Conservation (phyloP, 2,888 invertebrate species). For the Ectemnius lituratus region DNA sequence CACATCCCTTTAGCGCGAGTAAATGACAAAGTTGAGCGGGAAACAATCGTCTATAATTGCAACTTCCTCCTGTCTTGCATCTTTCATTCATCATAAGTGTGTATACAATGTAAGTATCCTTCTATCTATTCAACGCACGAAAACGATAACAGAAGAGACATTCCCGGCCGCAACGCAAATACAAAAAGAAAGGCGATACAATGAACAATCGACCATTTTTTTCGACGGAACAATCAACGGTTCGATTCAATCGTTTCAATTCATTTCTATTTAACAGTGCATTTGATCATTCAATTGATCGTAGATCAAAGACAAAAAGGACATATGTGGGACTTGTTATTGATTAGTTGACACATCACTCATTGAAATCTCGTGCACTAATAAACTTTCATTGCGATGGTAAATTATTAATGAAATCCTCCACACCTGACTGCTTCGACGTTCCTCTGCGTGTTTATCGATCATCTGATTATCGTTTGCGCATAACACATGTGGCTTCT, state of each 20-base stretch:
- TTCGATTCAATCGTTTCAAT: no score
- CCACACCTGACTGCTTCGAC: conserved; percentile 3
- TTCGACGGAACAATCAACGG: not conserved
- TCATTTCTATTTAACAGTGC: no score
- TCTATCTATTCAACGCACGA: conserved; percentile 29
- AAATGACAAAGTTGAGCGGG: conserved; percentile 51
- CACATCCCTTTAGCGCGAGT: conserved; percentile 24
- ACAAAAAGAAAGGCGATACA: not conserved
- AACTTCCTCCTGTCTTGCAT: conserved; percentile 42
- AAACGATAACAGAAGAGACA: conserved; percentile 40
- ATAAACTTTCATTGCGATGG: no score
- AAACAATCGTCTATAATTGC: conserved; percentile 50
- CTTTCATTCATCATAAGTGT: conserved; percentile 29
- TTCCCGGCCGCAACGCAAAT: not conserved
- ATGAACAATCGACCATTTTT: not conserved
- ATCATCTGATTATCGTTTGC: conserved; percentile 11
- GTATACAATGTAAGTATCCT: conserved; percentile 18
- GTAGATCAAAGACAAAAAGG: no score
- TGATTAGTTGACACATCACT: no score
- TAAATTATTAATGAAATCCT: not conserved
- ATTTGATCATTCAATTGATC: no score
- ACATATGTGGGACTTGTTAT: no score
- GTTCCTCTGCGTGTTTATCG: conserved; percentile 13
- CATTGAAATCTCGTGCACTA: no score
- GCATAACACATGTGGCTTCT: conserved; percentile 1